Evolutionary conservation across 2,888 invertebrate genomes (phyloP).

Genomic region (Plemyria rubiginata): DNA sequence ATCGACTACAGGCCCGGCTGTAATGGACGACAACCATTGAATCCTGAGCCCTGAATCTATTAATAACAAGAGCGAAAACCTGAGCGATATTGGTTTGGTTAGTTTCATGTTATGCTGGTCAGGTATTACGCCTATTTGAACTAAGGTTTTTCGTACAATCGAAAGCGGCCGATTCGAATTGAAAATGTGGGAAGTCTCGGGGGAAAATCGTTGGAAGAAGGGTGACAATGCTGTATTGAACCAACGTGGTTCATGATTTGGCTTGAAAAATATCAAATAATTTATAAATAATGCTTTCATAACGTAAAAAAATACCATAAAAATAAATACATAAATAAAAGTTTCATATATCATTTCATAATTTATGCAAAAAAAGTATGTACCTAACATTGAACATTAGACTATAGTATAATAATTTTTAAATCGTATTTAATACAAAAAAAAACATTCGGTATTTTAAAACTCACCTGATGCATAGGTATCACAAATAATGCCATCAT

Average conservation of each 20-base stretch:
- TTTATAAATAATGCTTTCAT: too few relatives aligned
- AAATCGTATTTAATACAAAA: too few relatives aligned
- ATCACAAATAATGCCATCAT: too few relatives aligned
- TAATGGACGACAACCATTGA: constrained; percentile 51
- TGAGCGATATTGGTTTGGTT: constrained; percentile 24
- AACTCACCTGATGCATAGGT: too few relatives aligned
- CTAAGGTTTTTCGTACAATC: constrained; percentile 72
- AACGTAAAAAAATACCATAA: too few relatives aligned
- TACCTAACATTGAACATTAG: too few relatives aligned
- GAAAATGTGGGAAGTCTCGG: constrained; percentile 75
- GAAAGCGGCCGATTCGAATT: constrained; percentile 69
- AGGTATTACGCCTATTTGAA: constrained; percentile 54
- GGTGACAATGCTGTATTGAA: constrained; percentile 47
- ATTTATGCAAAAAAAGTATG: too few relatives aligned
- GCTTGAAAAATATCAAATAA: constrained; percentile 3
- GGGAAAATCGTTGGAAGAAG: constrained; percentile 60
- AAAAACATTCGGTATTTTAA: too few relatives aligned
- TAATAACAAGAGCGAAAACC: constrained; percentile 13
- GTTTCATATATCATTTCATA: too few relatives aligned
- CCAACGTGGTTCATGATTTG: constrained; percentile 31
- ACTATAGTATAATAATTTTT: too few relatives aligned
- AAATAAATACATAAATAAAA: too few relatives aligned
- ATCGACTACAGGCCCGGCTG: constrained; percentile 66
- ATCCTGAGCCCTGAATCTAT: constrained; percentile 35
- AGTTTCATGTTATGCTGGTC: constrained; percentile 50